Percentiles rank a stretch among this genome's conserved stretches.
These are phyloP conservation scores for Caenorhabditis sp. DNA, from an alignment of 2,888 invertebrate genomes.

Conservation along the genomic window DNA sequence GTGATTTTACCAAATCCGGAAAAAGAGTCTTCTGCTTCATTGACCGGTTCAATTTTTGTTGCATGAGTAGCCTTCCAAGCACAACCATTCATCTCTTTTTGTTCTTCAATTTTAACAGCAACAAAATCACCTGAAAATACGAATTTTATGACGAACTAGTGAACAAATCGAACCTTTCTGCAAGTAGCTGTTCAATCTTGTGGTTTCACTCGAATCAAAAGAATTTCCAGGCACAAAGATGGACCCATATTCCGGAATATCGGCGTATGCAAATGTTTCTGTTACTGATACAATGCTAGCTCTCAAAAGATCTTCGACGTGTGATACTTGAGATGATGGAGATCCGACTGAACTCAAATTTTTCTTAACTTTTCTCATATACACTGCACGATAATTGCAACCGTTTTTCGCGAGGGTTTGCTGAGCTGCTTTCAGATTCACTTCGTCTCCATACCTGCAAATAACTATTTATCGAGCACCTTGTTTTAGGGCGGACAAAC, in stretches of 20 bases:
- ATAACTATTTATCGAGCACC: no score
- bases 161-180: no score
- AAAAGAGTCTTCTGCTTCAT: not conserved
- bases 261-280: conserved; percentile 12
- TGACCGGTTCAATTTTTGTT: not conserved
- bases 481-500: no score
- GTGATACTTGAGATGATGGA: not conserved
- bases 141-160: not conserved
- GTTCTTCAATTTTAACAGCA: conserved; percentile 13
- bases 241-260: not conserved
- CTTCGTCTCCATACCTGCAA: not conserved
- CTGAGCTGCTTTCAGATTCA: not conserved
- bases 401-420: not conserved
- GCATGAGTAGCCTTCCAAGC: conserved; percentile 17
- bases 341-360: not conserved
- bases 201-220: conserved; percentile 6
- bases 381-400: not conserved
- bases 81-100: conserved; percentile 15
- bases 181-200: conserved; percentile 6
- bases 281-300: not conserved
- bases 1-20: not conserved
- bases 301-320: not conserved
- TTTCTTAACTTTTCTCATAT: not conserved
- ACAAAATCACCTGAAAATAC: conserved; percentile 4
- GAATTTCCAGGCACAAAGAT: conserved; percentile 38